phyloP scores from a whole-genome alignment of 2,888 invertebrate genomes.

The Acanthosepion esculentum region DNA sequence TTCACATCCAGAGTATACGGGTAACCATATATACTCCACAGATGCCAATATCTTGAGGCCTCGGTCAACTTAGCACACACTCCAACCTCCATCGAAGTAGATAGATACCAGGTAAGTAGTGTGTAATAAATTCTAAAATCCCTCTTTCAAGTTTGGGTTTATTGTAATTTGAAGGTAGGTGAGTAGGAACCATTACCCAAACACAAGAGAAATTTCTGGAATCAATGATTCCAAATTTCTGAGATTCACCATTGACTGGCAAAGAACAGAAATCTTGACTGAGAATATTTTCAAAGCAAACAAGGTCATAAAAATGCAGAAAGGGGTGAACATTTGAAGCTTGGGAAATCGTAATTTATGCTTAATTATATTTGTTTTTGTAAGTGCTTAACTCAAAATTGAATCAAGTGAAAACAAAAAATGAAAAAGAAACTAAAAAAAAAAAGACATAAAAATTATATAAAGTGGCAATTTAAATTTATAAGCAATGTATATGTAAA shows the following conservation, averaged over 20 bases:
- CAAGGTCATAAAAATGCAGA: conserved; percentile 25
- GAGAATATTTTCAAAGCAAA: neutral
- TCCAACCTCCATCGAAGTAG: neutral
- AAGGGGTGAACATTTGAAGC: neutral
- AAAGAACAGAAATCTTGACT: conserved; percentile 40
- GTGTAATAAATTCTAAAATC: conserved; percentile 40
- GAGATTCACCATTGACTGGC: neutral
- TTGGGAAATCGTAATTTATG: neutral
- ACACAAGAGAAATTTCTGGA: neutral
- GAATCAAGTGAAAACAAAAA: neutral
- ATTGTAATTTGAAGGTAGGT: neutral
- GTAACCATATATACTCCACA: neutral
- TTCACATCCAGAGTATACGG: conserved; percentile 25
- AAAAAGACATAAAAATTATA: neutral
- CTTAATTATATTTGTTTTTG: neutral
- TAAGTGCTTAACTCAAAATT: neutral
- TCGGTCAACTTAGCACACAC: conserved; percentile 25
- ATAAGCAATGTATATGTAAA: neutral
- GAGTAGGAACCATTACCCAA: neutral
- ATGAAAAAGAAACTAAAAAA: neutral
- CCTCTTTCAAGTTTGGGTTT: neutral
- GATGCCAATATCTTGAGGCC: conserved; percentile 24
- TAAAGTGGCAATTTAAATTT: neutral
- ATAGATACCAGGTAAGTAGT: conserved; percentile 34
- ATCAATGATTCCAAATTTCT: neutral